Evolutionary conservation across 2,797 vertebrate species (phyloP), one percentile per base, ranked within the genome.

Genomic region (Fistularia commersonii): DNA sequence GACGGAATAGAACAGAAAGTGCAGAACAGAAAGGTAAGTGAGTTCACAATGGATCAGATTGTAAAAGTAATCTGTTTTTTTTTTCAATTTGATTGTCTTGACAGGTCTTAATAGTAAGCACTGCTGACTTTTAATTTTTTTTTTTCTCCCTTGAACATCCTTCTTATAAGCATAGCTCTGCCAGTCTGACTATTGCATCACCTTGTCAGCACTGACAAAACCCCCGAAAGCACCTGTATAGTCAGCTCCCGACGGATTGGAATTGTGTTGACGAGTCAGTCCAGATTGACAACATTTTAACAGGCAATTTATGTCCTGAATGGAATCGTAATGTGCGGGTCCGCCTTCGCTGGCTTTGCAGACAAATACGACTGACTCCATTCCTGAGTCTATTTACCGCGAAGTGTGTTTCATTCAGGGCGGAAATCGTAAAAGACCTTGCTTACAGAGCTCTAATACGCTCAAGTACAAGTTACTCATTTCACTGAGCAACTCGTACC

Each of bases 91-190:
- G n/a, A 47, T 57, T 34, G 38, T 42, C 48, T 61, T 15, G 53
- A 66, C 72, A 70, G 62, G 45, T 43, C 39, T 57, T 59, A 69
- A 74, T 77, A 67, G n/a, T n/a, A 74, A 64, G 47, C 45, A 43
- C 60, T 78, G 76, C 81, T 77, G 76, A 85, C 70, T 68, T 38
- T n/a, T 62, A 32, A 49, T 56, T 68, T 51, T 64, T 63, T 69
- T 51, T 37, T 3, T n/a, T n/a, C n/a, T n/a, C 8, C 37, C 5
- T 7, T 6, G 44, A 64, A 59, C 32, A 55, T 48, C 37, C 35
- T 52, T 69, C 75, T 70, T 46, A 61, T 50, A 66, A 44, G 41
- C 6, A 6, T 5, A 40, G 38, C 64, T 55, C 66, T 51, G 45
- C 62, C 65, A 75, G 69, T 57, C 7, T 8, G 41, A 49, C 58